Evolutionary conservation across 2,797 vertebrate genomes (phyloP).

Genomic region (Megalops cyprinoides): DNA sequence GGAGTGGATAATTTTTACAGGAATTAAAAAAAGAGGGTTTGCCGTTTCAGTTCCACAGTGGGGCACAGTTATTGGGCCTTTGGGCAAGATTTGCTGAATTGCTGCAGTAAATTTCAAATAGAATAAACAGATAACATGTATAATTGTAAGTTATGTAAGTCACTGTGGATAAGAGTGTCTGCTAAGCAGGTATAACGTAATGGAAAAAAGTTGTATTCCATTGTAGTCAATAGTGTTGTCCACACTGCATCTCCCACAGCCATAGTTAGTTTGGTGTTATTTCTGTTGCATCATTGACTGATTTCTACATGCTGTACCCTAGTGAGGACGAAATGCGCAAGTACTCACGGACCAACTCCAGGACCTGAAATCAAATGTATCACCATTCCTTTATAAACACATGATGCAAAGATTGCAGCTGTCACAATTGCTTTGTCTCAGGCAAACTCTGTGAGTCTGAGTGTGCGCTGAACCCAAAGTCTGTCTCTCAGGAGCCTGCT

Average conservation of each 20-base stretch:
- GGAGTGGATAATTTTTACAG: too few relatives aligned
- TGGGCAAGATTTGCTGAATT: too few relatives aligned
- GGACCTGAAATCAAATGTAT: background rate
- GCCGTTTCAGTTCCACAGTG: too few relatives aligned
- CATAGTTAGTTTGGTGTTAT: background rate
- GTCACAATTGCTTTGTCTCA: background rate
- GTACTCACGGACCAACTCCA: background rate
- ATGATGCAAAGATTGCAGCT: background rate
- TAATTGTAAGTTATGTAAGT: too few relatives aligned
- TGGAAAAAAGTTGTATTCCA: background rate
- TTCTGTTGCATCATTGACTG: background rate
- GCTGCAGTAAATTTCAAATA: too few relatives aligned
- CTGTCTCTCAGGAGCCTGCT: conserved; percentile 83
- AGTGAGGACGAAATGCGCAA: background rate
- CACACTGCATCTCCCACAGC: background rate
- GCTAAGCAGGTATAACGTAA: too few relatives aligned
- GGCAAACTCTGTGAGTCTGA: background rate
- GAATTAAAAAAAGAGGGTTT: background rate
- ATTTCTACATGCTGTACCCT: background rate
- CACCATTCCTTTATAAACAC: background rate
- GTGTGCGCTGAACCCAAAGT: conserved; percentile 9
- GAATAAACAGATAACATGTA: too few relatives aligned
- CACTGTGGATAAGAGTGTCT: too few relatives aligned
- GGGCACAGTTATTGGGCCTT: too few relatives aligned
- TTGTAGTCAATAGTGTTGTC: background rate